phyloP scores from a whole-genome alignment of 2,888 invertebrate genomes.

The Physocephala rufipes region DNA sequence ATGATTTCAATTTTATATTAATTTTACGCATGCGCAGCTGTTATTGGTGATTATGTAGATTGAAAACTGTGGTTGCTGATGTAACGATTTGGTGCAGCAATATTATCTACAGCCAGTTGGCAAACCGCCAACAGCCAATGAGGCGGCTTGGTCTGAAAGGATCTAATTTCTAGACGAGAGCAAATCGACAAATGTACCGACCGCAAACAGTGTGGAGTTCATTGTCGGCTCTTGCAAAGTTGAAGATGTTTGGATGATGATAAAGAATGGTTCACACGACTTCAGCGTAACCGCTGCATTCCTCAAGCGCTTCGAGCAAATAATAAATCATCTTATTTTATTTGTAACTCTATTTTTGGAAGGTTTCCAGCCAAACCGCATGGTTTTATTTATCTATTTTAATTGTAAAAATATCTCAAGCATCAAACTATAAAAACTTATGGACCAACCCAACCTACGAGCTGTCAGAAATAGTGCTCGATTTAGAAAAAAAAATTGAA shows the following conservation, averaged over 20 bases:
- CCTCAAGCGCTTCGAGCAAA: slow-evolving; percentile 2
- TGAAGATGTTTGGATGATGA: slow-evolving; percentile 17
- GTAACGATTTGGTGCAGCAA: slow-evolving; percentile 7
- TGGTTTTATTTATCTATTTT: no score
- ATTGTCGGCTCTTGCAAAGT: no score
- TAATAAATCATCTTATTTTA: slow-evolving; percentile 28
- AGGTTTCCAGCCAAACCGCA: background rate
- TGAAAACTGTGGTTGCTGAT: slow-evolving; percentile 31
- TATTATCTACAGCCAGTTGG: no score
- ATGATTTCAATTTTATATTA: slow-evolving; percentile 40
- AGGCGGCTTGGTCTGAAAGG: slow-evolving; percentile 36
- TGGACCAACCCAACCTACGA: no score
- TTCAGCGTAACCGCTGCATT: slow-evolving; percentile 1
- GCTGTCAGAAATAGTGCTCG: no score
- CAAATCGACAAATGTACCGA: slow-evolving; percentile 44
- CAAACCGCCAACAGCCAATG: background rate
- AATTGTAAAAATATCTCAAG: no score
- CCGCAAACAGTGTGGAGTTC: slow-evolving; percentile 30
- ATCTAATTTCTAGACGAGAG: slow-evolving; percentile 43
- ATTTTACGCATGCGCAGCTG: slow-evolving; percentile 45
- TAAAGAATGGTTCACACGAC: slow-evolving; percentile 44
- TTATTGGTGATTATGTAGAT: slow-evolving; percentile 38
- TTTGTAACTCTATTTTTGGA: slow-evolving; percentile 4
- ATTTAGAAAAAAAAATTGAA: no score
- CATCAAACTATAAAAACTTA: no score